These are phyloP conservation scores for Nephrotoma guestfalica DNA, from an alignment of 2,888 invertebrate species.

Conservation along the genomic window DNA sequence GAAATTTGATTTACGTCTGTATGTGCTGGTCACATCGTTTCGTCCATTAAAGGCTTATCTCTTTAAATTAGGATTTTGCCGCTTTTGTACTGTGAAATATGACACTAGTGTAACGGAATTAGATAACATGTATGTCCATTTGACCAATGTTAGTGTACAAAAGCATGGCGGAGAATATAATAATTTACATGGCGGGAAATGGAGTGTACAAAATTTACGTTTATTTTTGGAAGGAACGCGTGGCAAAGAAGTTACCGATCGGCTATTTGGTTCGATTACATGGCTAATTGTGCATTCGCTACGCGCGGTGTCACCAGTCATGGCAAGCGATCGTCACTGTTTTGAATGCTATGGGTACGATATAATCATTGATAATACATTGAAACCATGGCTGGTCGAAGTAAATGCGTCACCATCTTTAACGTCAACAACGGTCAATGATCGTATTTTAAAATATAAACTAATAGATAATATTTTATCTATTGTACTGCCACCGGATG, in stretches of 20 bases:
- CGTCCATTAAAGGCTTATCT: constrained; percentile 86
- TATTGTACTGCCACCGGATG: constrained; percentile 76
- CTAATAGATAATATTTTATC: constrained; percentile 85
- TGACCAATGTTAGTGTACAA: constrained; percentile 96
- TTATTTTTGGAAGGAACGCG: constrained; percentile 82
- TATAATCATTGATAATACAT: constrained; percentile 84
- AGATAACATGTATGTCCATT: constrained; percentile 87
- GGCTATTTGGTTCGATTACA: constrained; percentile 73
- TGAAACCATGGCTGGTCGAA: constrained; percentile 90
- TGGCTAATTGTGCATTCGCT: constrained; percentile 87
- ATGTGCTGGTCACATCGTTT: constrained; percentile 86
- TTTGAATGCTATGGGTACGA: constrained; percentile 82
- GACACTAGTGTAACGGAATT: constrained; percentile 75
- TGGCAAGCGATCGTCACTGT: constrained; percentile 78
- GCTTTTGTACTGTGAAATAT: constrained; percentile 93
- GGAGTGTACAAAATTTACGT: constrained; percentile 81
- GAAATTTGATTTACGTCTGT: constrained; percentile 86
- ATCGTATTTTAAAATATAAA: constrained; percentile 85
- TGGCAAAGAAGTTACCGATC: constrained; percentile 77
- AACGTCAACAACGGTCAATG: constrained; percentile 87
- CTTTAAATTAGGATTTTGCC: constrained; percentile 83
- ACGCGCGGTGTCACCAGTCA: constrained; percentile 82
- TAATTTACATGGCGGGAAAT: constrained; percentile 84
- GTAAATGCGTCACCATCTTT: constrained; percentile 91
- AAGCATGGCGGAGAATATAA: constrained; percentile 95